Evolutionary conservation across 2,888 invertebrate genomes (phyloP).

Genomic region (Chrysolina americana): DNA sequence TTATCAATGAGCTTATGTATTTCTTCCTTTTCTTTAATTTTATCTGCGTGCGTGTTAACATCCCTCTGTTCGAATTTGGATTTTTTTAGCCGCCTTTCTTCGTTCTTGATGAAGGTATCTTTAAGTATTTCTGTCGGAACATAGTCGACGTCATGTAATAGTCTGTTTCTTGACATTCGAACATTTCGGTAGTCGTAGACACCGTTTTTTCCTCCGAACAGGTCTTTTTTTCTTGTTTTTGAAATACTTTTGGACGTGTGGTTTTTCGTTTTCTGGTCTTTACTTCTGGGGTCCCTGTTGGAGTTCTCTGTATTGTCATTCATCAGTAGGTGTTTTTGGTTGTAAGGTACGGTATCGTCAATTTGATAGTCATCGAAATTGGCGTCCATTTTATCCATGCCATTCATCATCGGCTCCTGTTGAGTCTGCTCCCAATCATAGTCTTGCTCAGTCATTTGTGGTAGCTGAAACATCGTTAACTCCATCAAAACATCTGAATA

Average conservation of each 20-base stretch:
- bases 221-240: conserved; percentile 61
- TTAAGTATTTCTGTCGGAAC: conserved; percentile 67
- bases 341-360: conserved; percentile 59
- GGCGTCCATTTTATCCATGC: conserved; percentile 42
- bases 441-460: conserved; percentile 52
- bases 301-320: conserved; percentile 46
- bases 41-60: conserved; percentile 63
- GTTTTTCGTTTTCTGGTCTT: conserved; percentile 49
- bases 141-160: conserved; percentile 66
- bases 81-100: conserved; percentile 64
- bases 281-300: conserved; percentile 65
- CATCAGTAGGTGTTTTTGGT: conserved; percentile 56
- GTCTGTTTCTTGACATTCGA: conserved; percentile 62
- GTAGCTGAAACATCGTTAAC: conserved; percentile 44
- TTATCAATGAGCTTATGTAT: conserved; percentile 62
- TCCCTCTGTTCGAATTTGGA: conserved; percentile 68
- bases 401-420: conserved; percentile 28
- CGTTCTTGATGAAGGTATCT: conserved; percentile 67
- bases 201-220: conserved; percentile 59
- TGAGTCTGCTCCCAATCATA: conserved; percentile 51
- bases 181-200: conserved; percentile 66
- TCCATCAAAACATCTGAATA: background rate
- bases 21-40: conserved; percentile 63
- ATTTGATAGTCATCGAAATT: conserved; percentile 52
- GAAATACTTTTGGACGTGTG: conserved; percentile 31